These are phyloP conservation scores for Tenodera sinensis DNA, from an alignment of 2,888 invertebrate genomes.

Conservation along the genomic window DNA sequence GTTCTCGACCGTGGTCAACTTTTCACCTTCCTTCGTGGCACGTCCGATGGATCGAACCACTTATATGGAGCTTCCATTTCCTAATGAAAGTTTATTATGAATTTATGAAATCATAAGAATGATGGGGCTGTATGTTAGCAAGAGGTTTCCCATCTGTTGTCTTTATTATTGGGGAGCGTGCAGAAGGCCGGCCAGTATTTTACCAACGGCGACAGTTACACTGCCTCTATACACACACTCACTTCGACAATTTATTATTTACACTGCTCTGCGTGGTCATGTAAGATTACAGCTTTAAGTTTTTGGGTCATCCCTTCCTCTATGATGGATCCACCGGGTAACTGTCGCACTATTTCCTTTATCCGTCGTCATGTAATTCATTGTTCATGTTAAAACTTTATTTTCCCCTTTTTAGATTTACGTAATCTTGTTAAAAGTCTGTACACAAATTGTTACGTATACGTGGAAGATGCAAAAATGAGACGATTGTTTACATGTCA, in stretches of 20 bases:
- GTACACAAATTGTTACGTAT: no score
- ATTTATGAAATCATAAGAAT: conserved; percentile 34
- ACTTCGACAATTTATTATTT: neutral
- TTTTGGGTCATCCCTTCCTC: no score
- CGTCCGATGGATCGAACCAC: conserved; percentile 16
- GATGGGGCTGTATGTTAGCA: conserved; percentile 10
- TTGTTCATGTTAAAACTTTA: no score
- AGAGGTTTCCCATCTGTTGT: conserved; percentile 24
- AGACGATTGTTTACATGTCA: no score
- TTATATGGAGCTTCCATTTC: conserved; percentile 27
- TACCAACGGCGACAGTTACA: conserved; percentile 21
- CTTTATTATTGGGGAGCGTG: conserved; percentile 27
- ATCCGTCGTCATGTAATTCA: no score
- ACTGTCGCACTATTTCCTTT: no score
- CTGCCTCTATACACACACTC: neutral
- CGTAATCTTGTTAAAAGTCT: no score
- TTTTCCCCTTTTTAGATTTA: no score
- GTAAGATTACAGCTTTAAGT: neutral
- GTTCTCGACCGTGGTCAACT: neutral
- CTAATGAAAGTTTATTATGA: conserved; percentile 32
- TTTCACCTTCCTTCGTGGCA: neutral
- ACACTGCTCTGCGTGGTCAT: neutral
- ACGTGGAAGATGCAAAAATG: no score
- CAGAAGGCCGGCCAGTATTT: conserved; percentile 3
- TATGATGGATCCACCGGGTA: no score